Evolutionary conservation across 2,113 vertebrate genomes (phyloP).

Genomic region (Aramus guarauna): DNA sequence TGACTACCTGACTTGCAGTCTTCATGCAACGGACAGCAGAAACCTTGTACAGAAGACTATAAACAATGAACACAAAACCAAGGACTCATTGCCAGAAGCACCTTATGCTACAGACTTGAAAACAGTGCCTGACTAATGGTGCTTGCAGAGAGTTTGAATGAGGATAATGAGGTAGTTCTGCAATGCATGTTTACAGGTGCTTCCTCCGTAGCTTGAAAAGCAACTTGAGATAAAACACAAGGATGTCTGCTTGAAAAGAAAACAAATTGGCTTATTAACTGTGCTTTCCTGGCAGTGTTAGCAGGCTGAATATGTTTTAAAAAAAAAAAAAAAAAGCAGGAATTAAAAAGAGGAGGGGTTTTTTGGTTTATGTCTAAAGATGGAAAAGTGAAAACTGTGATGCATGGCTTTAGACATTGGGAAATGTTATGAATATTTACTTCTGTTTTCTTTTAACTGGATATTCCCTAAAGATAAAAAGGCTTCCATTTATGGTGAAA

Average conservation of each 20-base stretch:
- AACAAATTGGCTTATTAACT: slow-evolving; percentile 58
- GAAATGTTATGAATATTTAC: not conserved
- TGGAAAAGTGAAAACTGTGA: not conserved
- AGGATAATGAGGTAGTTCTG: slow-evolving; percentile 45
- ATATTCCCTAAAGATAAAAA: not conserved
- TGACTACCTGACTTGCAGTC: not conserved
- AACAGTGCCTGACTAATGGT: not conserved
- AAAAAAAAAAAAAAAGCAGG: not conserved
- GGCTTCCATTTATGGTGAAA: not conserved
- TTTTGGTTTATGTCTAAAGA: not conserved
- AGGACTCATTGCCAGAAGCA: not conserved
- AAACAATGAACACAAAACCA: not conserved
- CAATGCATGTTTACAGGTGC: slow-evolving; percentile 36
- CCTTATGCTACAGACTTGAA: not conserved
- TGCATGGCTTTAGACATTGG: not conserved
- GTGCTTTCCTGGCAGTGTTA: slow-evolving; percentile 7
- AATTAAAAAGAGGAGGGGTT: not conserved
- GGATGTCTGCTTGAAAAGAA: slow-evolving; percentile 43
- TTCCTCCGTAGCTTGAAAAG: slow-evolving; percentile 24
- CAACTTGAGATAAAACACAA: slow-evolving; percentile 39
- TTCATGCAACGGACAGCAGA: not conserved
- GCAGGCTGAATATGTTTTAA: not conserved
- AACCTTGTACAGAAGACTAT: not conserved
- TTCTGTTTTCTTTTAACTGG: not conserved
- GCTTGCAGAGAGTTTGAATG: not conserved